Base-by-base conservation (phyloP, 2,797 vertebrate species). In the Meda fulgida region DNA sequence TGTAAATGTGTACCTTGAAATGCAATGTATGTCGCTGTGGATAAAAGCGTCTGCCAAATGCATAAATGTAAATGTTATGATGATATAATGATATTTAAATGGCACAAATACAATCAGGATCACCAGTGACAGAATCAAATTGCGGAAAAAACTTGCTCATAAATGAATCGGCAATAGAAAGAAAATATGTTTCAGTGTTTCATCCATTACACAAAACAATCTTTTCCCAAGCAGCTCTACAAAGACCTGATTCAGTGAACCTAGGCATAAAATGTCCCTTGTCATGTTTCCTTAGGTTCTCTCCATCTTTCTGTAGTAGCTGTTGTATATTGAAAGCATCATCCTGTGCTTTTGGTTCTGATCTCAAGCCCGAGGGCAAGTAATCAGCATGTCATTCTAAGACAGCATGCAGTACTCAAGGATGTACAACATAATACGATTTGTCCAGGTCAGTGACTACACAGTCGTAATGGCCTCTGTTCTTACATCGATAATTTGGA, bases 321-420 rank as follows among this genome's bases (percentile, higher is more conserved):
- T n/a, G 38, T 18, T 84, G 29, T 78, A 63, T 78, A 63, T 79
- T 79, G 29, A 79, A 84, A 84, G 67, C 31, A 34, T 84, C 16
- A 65, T 79, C 26, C 51, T 38, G 26, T 38, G 67, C 34, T 82
- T 71, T 80, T 75, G 80, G 69, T 71, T 83, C 19, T 23, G 26
- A 63, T 53, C 26, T 48, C 51, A 34, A 36, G 26, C 67, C 81
- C 0, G 16, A 58, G 65, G 85, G 67, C 40, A 55, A 66, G 73
- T 83, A 65, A 71, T 78, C 76, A 31, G 34, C 48, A 81, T 71
- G 79, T 71, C 79, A 81, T 69, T 81, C 76, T 55, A n/a, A 79
- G 21, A 75, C 19, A 70, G 76, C 36, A 58, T 77, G 65, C 82
- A 36, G 29, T 70, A 65, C 72, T 72, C 69, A 69, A n/a, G 51